Conservation (phyloP, 2,797 vertebrate species). For the Apogon hyalosoma region DNA sequence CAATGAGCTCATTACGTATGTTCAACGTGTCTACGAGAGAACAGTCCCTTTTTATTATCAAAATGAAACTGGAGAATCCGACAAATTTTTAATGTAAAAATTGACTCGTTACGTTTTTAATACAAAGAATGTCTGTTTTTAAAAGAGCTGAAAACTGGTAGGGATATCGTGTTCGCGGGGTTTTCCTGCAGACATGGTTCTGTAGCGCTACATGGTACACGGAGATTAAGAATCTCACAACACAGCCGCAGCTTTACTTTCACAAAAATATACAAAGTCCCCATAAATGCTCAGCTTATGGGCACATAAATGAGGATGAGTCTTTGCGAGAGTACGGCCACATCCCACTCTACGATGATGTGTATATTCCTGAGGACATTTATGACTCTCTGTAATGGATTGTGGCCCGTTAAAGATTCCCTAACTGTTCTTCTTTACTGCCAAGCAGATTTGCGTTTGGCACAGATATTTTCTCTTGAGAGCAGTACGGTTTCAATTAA, state of each 20-base stretch:
- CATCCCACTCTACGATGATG: conserved; percentile 67
- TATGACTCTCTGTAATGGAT: conserved; percentile 79
- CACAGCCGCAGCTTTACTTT: conserved; percentile 41
- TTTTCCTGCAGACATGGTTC: conserved; percentile 14
- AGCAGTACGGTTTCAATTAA: conserved; percentile 80
- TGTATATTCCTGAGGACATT: conserved; percentile 76
- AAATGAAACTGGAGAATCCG: conserved; percentile 39
- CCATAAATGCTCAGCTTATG: conserved; percentile 65
- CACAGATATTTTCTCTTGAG: conserved; percentile 61
- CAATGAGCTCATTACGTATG: conserved; percentile 51
- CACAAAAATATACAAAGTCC: conserved; percentile 66
- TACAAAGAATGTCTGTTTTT: too few species aligned
- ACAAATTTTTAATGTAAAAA: conserved; percentile 21
- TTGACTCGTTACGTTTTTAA: background rate
- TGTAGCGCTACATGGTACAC: conserved; percentile 1
- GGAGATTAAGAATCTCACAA: conserved; percentile 32
- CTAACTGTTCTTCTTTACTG: conserved; percentile 74
- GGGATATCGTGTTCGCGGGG: background rate
- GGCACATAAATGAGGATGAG: conserved; percentile 72
- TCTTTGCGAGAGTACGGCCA: conserved; percentile 51
- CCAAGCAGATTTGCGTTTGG: conserved; percentile 71
- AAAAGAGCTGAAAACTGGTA: background rate
- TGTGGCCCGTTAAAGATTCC: conserved; percentile 73
- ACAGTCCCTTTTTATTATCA: conserved; percentile 7
- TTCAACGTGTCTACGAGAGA: conserved; percentile 12